Evolutionary conservation across 2,888 invertebrate species (phyloP).

Genomic region (Muscina levida): DNA sequence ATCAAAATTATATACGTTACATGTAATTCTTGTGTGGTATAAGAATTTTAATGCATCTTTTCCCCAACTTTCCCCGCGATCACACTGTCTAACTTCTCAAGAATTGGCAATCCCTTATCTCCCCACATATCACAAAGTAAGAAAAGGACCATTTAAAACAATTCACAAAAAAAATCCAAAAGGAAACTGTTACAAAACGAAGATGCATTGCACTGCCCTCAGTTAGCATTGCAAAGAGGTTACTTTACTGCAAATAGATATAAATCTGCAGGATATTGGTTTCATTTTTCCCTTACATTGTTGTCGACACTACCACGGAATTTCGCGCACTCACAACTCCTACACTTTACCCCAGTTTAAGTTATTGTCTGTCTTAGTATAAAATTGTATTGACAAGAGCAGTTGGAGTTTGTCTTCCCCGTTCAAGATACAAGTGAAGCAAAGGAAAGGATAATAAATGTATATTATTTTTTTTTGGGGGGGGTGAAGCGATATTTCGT

Average conservation of each 20-base stretch:
- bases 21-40: too few relatives aligned
- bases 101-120: slow-evolving; percentile 1
- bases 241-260: slow-evolving; percentile 48
- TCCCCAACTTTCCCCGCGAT: too few relatives aligned
- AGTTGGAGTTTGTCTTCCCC: slow-evolving; percentile 14
- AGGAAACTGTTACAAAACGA: neutral
- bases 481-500: neutral
- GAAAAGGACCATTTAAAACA: slow-evolving; percentile 8
- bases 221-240: neutral
- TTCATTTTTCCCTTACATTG: slow-evolving; percentile 54
- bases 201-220: neutral
- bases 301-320: too few relatives aligned
- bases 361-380: neutral
- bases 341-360: neutral
- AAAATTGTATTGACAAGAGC: slow-evolving; percentile 36
- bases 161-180: too few relatives aligned
- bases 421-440: slow-evolving; percentile 19
- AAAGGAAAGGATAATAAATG: too few relatives aligned
- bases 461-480: neutral
- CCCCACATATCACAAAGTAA: neutral
- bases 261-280: slow-evolving; percentile 64
- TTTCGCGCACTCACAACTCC: slow-evolving; percentile 1
- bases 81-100: too few relatives aligned
- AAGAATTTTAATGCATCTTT: too few relatives aligned
- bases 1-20: too few relatives aligned